Evolutionary conservation across 2,888 invertebrate species (phyloP).

Genomic region (Ganaspis brasiliensis): DNA sequence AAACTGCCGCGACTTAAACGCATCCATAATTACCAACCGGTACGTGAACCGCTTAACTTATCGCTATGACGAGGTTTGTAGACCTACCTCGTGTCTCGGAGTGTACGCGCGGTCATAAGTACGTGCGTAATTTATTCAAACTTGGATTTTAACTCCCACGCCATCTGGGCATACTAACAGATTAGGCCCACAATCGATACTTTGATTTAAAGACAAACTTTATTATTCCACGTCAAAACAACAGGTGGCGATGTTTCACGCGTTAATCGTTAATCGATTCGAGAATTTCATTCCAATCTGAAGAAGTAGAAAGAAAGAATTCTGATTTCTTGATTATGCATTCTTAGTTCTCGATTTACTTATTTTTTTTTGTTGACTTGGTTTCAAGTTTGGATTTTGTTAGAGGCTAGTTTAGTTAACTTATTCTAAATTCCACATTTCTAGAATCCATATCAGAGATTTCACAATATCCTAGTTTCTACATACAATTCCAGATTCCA

Average conservation of each 20-base stretch:
- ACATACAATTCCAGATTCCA: too few species aligned
- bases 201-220: conserved; percentile 10
- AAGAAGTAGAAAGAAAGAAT: not conserved
- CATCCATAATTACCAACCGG: conserved; percentile 79
- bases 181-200: conserved; percentile 50
- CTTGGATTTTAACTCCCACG: conserved; percentile 78
- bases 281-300: not conserved
- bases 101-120: conserved; percentile 53
- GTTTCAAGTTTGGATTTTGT: too few species aligned
- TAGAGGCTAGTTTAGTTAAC: too few species aligned
- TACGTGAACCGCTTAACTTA: conserved; percentile 79
- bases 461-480: too few species aligned
- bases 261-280: conserved; percentile 3
- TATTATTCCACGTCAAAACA: conserved; percentile 13
- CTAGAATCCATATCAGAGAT: too few species aligned
- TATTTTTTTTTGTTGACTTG: too few species aligned
- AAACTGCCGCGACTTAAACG: conserved; percentile 79
- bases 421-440: too few species aligned
- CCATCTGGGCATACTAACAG: conserved; percentile 63
- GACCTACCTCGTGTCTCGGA: conserved; percentile 55
- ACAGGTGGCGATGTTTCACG: not conserved
- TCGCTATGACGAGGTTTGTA: conserved; percentile 58
- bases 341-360: too few species aligned
- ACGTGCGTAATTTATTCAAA: conserved; percentile 75
- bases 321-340: not conserved